Evolutionary conservation across 2,888 invertebrate species (phyloP), one percentile per base, ranked within the genome.

Genomic region (Brachyptera putata): DNA sequence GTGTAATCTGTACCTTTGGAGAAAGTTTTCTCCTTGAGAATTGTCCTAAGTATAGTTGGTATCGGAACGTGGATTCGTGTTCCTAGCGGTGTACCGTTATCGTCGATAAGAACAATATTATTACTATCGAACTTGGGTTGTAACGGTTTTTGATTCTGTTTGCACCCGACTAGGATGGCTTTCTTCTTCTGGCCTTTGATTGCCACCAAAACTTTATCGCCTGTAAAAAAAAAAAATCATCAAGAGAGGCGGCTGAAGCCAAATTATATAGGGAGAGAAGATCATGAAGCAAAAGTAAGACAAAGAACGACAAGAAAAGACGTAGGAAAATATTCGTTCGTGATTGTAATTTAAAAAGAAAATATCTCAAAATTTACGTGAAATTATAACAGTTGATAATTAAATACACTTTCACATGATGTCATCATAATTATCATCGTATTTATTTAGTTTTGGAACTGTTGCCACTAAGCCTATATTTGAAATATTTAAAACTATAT

Each of bases 131-230:
- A 95, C 72, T 89, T 89, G 0, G 97, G 96, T 36, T 93, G 81
- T 74, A 89, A 87, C 0, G 85, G 75, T 59, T 81, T 81, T 73
- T 95, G 95, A 57, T 83, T 85, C 70, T 91, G 89, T 71, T 89
- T 92, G 53, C 92, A 77, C 0, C 97, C 97, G 1, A 94, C 93
- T 24, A 95, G 79, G 64, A 95, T 90, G 3, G 88, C 97, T 72
- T 91, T 92, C 72, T 93, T 95, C 83, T 93, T 97, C 74, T 96
- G 88, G 3, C 97, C 97, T 75, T 91, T 91, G 63, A 98, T 91
- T 2, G 97, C 95, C 13, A 97, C 87, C 68, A 97, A 73, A 4
- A 98, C 89, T 78, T 84, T 87, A 73, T 97, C 96, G 16, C 94
- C 93, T 71, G 81, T 76, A 24, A 24, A 5, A 24, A 18, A 11